These are phyloP conservation scores for Heteronetta atricapilla DNA, from an alignment of 2,113 vertebrate genomes.

Conservation along the genomic window DNA sequence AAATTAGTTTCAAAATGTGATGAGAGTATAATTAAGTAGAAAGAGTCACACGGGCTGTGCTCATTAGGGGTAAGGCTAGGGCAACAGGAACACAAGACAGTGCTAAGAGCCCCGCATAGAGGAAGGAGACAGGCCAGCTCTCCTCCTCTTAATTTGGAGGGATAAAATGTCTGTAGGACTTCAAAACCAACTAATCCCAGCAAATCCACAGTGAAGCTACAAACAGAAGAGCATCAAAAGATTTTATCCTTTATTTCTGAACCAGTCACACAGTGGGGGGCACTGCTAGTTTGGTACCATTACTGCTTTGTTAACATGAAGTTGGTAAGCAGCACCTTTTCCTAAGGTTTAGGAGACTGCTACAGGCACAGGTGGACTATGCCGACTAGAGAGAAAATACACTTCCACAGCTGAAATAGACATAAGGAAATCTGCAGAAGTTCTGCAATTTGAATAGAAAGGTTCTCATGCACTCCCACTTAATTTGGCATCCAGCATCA, in stretches of 20 bases:
- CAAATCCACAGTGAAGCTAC: background rate
- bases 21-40: background rate
- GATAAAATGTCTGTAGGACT: background rate
- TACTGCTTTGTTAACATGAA: background rate
- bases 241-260: background rate
- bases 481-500: background rate
- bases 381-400: background rate
- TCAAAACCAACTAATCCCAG: background rate
- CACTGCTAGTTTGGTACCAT: background rate
- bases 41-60: background rate
- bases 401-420: background rate
- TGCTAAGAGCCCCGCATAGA: fast-evolving
- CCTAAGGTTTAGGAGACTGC: background rate
- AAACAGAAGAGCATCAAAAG: background rate
- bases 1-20: background rate
- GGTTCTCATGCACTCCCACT: background rate
- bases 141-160: background rate
- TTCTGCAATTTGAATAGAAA: background rate
- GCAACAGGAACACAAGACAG: background rate
- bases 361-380: background rate
- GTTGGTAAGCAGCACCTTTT: background rate
- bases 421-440: background rate
- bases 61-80: background rate
- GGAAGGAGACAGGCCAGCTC: background rate
- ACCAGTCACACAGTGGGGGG: background rate